Evolutionary conservation across 2,888 invertebrate genomes (phyloP).

Genomic region (Rotaria macrura): DNA sequence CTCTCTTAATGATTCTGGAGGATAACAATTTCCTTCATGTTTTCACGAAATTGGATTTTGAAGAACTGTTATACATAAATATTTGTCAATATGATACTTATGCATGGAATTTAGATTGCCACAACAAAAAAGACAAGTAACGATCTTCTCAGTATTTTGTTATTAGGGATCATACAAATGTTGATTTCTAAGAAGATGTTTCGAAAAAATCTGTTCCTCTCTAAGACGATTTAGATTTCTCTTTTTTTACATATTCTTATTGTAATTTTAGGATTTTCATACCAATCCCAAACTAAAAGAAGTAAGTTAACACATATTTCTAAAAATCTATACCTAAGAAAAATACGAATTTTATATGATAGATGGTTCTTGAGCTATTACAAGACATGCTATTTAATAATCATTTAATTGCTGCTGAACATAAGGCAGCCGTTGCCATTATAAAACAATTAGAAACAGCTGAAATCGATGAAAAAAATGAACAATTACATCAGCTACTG

Average conservation of each 20-base stretch:
- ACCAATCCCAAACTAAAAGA: slow-evolving; percentile 26
- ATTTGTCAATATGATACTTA: too few relatives aligned
- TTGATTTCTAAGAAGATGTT: too few relatives aligned
- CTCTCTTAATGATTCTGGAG: too few relatives aligned
- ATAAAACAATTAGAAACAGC: slow-evolving; percentile 4
- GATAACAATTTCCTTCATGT: too few relatives aligned
- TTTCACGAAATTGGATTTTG: too few relatives aligned
- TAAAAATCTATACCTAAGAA: background rate
- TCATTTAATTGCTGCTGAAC: slow-evolving; percentile 54
- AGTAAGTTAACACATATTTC: background rate
- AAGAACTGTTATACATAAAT: too few relatives aligned
- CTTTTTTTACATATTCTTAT: background rate
- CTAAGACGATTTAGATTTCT: too few relatives aligned
- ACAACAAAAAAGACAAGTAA: too few relatives aligned
- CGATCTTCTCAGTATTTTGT: too few relatives aligned
- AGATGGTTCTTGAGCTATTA: slow-evolving; percentile 11
- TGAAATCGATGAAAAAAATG: background rate
- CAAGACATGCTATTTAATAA: slow-evolving; percentile 5
- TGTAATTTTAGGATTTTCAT: slow-evolving; percentile 27
- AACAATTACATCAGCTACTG: background rate
- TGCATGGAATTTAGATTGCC: too few relatives aligned
- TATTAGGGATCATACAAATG: too few relatives aligned
- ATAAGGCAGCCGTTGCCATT: background rate
- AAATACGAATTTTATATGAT: background rate
- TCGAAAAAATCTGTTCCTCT: too few relatives aligned